These are phyloP conservation scores for Chrysocyon brachyurus DNA, from an alignment of 2,797 vertebrate genomes.

Conservation along the genomic window DNA sequence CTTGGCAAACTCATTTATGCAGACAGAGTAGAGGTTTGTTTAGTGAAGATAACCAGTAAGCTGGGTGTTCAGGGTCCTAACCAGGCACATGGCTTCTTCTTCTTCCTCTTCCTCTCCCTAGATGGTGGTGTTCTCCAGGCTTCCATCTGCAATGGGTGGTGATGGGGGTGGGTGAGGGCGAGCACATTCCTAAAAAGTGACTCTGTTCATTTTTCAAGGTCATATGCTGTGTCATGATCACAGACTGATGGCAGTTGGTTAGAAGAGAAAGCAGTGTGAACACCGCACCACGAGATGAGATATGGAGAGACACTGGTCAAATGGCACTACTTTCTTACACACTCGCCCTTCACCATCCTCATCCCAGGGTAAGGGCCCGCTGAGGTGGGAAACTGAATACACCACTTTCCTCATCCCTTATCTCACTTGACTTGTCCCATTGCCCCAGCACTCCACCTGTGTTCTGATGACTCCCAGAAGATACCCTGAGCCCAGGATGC, in stretches of 20 bases:
- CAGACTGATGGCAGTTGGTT: background rate
- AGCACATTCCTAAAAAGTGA: background rate
- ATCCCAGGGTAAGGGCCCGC: too few species aligned
- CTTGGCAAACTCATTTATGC: background rate
- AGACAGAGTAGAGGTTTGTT: background rate
- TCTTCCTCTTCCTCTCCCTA: background rate
- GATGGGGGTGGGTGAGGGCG: accelerated
- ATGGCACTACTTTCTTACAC: background rate
- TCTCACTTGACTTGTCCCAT: background rate
- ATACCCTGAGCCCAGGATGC: background rate
- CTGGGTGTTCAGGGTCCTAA: background rate
- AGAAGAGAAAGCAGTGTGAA: background rate
- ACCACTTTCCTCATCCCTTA: background rate
- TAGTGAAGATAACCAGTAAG: background rate
- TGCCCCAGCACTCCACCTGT: background rate
- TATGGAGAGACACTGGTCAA: background rate
- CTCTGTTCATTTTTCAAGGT: background rate
- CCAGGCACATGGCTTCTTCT: background rate
- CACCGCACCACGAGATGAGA: background rate
- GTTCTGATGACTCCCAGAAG: background rate
- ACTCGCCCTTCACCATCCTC: background rate
- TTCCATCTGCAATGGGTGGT: background rate
- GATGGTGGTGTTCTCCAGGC: background rate
- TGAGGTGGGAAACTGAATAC: background rate
- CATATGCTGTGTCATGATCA: background rate